These are phyloP conservation scores for Cyanoliseus patagonus DNA, from an alignment of 2,113 vertebrate genomes.

Conservation along the genomic window DNA sequence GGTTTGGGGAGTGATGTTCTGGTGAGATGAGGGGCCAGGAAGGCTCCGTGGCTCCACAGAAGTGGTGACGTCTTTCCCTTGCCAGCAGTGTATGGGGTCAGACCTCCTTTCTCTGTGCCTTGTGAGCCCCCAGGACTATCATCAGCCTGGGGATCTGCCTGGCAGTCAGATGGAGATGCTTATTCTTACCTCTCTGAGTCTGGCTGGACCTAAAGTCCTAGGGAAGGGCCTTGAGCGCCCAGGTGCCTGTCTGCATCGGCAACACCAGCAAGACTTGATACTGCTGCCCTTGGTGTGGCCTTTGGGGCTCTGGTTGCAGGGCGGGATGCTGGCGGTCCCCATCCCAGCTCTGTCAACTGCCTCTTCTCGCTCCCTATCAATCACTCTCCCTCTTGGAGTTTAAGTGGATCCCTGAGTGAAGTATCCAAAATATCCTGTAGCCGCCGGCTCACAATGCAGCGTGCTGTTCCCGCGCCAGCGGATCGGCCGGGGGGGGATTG, in stretches of 20 bases:
- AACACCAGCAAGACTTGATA: rapidly evolving
- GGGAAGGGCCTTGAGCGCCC: rapidly evolving
- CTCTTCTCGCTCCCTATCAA: slow-evolving; percentile 47
- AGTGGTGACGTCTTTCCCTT: neutral
- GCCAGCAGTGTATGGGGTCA: neutral
- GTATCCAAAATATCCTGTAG: slow-evolving; percentile 53
- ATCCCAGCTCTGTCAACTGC: slow-evolving; percentile 17
- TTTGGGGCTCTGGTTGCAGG: rapidly evolving
- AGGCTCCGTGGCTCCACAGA: neutral
- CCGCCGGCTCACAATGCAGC: slow-evolving; percentile 53
- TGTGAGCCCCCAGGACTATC: neutral
- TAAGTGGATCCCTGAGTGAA: slow-evolving; percentile 72
- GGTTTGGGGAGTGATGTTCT: neutral
- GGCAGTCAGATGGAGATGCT: neutral
- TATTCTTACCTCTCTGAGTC: neutral
- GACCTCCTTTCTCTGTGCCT: neutral
- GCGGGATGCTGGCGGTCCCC: rapidly evolving
- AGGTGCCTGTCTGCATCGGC: rapidly evolving
- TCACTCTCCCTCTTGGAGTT: slow-evolving; percentile 69
- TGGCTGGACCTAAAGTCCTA: neutral
- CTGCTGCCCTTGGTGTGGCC: neutral
- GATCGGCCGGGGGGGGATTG: slow-evolving; percentile 56
- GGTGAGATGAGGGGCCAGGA: neutral
- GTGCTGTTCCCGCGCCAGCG: slow-evolving; percentile 65
- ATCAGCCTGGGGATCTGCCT: neutral